phyloP scores from a whole-genome alignment of 2,888 invertebrate species.

The Philopedon plagiatum region DNA sequence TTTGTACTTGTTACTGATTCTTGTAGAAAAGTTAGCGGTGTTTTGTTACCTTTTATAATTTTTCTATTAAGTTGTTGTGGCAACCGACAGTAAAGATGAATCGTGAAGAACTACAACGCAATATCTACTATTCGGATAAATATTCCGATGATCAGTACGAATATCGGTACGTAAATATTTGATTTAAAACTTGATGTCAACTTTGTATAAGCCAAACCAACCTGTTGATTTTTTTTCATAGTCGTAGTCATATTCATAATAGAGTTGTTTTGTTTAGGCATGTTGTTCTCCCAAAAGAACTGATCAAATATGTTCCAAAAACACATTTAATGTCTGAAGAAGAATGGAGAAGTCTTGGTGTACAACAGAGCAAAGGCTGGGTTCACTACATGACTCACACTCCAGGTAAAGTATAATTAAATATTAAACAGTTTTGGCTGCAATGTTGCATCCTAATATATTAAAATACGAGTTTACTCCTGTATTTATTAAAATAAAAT shows the following conservation, averaged over 20 bases:
- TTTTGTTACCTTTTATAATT: not conserved
- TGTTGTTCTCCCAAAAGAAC: constrained; percentile 93
- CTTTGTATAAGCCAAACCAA: too few species aligned
- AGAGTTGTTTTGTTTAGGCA: constrained; percentile 75
- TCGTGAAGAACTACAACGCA: constrained; percentile 70
- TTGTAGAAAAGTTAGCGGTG: too few species aligned
- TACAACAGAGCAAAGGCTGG: constrained; percentile 98
- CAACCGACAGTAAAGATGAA: constrained; percentile 54
- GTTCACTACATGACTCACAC: constrained; percentile 97
- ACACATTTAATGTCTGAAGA: constrained; percentile 93
- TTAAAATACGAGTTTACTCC: too few species aligned
- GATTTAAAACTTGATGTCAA: not conserved
- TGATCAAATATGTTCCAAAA: constrained; percentile 91
- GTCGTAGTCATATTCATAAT: not conserved
- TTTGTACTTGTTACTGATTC: too few species aligned
- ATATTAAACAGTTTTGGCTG: too few species aligned
- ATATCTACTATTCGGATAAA: constrained; percentile 94
- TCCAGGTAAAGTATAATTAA: constrained; percentile 89
- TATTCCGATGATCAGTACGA: constrained; percentile 93
- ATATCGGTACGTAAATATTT: constrained; percentile 81
- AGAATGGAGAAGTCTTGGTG: constrained; percentile 95
- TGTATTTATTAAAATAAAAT: too few species aligned
- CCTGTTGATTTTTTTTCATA: not conserved
- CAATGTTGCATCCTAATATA: too few species aligned
- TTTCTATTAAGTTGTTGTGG: not conserved